Evolutionary conservation across 1,140 invertebrate genomes (phyloP), one percentile per base, ranked within the genome.

Genomic region (Leptinotarsa texana): DNA sequence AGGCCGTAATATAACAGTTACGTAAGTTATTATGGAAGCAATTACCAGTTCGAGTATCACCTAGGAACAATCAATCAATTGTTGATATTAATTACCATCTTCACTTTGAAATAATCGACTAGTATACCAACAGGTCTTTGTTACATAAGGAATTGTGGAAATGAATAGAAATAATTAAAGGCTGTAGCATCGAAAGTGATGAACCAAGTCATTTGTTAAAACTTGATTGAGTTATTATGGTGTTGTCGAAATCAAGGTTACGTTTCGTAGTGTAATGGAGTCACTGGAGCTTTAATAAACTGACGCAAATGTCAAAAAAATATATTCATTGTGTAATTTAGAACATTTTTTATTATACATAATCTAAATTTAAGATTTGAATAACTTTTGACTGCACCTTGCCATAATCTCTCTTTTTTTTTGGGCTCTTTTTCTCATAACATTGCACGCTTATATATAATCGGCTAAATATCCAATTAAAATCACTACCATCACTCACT

Each of bases 51-150:
- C 42, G 66, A 47, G 33, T 68, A 47, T 47, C 66, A 68, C 42
- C 24, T 42, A 33, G 17, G 42, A 18, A 68, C 66, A 68, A 68
- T 68, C 66, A 68, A 68, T 68, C 66, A 68, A 47, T 68, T 68
- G 66, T 68, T 42, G 24, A 42, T 11, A 68, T 42, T 68, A 47
- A 68, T 68, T 68, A 68, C 42, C 66, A 68, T 33, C 66, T 68
- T 68, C 33, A 42, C 66, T 68, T 68, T 42, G 33, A 68, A 42
- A 42, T 68, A 47, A 68, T 68, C 42, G 42, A 68, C 11, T 68
- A 4, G 15, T 57, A 57, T 18, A 17, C 51, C 51, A 57, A 8
- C 51, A 17, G 51, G 51, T 15, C 51, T 57, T 13, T 15, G 51
- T 57, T 57, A 57, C 51, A 57, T n/a, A 57, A 57, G 51, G n/a